Evolutionary conservation across 2,888 invertebrate genomes (phyloP).

Genomic region (Catocala nupta): DNA sequence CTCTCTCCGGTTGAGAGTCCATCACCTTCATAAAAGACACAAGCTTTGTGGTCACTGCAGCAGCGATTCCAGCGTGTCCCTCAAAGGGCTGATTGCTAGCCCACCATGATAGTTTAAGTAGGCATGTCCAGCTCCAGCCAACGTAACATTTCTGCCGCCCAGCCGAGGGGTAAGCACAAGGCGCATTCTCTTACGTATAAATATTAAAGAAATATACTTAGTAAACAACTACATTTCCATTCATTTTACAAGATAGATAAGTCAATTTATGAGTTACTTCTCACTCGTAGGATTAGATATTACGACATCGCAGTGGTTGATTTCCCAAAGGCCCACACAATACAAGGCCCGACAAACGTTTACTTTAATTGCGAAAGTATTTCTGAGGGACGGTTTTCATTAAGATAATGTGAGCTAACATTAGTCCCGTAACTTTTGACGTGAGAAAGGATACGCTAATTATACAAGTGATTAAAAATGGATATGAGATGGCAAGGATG

Average conservation of each 20-base stretch:
- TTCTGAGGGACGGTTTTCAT: slow-evolving; percentile 68
- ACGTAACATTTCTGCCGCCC: no score
- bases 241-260: slow-evolving; percentile 26
- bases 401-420: slow-evolving; percentile 63
- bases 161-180: no score
- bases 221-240: slow-evolving; percentile 22
- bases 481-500: neutral
- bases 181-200: no score
- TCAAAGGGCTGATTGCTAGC: no score
- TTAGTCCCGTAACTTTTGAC: slow-evolving; percentile 52
- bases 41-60: no score
- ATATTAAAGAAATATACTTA: no score
- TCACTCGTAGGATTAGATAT: slow-evolving; percentile 57
- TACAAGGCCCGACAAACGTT: slow-evolving; percentile 60
- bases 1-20: no score
- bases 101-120: no score
- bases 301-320: slow-evolving; percentile 61
- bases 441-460: slow-evolving; percentile 42
- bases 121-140: no score
- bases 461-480: slow-evolving; percentile 55
- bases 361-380: slow-evolving; percentile 74
- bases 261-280: slow-evolving; percentile 57
- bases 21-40: no score
- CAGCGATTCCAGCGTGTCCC: no score
- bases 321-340: slow-evolving; percentile 67